These are phyloP conservation scores for Ceyx erithaca DNA, from an alignment of 2,797 vertebrate species.

Conservation along the genomic window DNA sequence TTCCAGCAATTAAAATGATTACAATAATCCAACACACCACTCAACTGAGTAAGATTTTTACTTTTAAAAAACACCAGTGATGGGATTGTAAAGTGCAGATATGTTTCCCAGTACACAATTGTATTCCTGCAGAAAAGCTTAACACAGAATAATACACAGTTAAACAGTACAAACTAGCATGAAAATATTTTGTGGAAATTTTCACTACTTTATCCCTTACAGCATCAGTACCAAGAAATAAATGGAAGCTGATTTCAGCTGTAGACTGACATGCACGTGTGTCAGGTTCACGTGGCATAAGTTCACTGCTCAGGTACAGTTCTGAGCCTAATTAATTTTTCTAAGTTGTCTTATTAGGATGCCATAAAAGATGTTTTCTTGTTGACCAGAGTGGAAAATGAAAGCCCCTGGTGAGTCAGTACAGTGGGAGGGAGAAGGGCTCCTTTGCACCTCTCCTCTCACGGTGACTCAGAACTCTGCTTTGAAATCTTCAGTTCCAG, in stretches of 20 bases:
- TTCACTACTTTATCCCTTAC: not conserved
- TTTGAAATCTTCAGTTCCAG: constrained; percentile 2
- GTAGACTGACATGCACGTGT: not conserved
- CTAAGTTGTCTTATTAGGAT: not conserved
- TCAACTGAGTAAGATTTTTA: not conserved
- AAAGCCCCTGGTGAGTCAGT: constrained; percentile 22
- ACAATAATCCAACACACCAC: not conserved
- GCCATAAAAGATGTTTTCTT: not conserved
- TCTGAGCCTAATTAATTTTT: constrained; percentile 8
- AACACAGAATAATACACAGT: not conserved
- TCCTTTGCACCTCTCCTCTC: not conserved
- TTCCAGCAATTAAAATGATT: not conserved
- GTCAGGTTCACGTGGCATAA: not conserved
- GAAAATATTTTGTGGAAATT: not conserved
- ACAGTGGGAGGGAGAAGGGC: not conserved
- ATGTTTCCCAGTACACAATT: not conserved
- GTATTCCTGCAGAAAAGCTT: not conserved
- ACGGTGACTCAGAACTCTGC: constrained; percentile 7
- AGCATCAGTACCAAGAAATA: not conserved
- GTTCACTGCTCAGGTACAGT: not conserved
- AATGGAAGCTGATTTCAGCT: not conserved
- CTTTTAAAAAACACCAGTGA: not conserved
- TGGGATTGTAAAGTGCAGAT: not conserved
- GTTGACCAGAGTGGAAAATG: not conserved
- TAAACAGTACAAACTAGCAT: not conserved